Evolutionary conservation across 2,888 invertebrate genomes (phyloP).

Genomic region (Meandrusa payeni): DNA sequence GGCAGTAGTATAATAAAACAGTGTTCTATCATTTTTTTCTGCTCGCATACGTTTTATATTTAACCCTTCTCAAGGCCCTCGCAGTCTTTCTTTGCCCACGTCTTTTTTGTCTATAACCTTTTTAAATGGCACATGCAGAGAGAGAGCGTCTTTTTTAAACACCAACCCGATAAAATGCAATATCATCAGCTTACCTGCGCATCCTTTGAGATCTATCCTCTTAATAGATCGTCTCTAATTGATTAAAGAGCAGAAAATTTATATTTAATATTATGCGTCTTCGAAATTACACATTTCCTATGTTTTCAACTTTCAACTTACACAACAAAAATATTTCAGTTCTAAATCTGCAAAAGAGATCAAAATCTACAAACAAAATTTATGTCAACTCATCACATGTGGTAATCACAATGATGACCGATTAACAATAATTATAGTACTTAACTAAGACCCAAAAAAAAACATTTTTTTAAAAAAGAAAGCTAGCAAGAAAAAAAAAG

Average conservation of each 20-base stretch:
- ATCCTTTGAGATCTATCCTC: constrained; percentile 55
- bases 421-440: too few species aligned
- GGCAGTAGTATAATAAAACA: constrained; percentile 43
- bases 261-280: too few species aligned
- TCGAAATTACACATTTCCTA: too few species aligned
- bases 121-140: constrained; percentile 80
- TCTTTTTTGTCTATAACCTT: constrained; percentile 66
- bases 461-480: too few species aligned
- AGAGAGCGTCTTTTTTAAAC: constrained; percentile 62
- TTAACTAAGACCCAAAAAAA: too few species aligned
- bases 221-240: constrained; percentile 72
- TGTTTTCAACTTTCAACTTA: too few species aligned
- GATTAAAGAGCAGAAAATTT: constrained; percentile 43
- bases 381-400: too few species aligned
- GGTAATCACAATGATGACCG: too few species aligned
- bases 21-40: constrained; percentile 62
- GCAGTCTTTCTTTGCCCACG: constrained; percentile 70
- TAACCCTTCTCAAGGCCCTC: constrained; percentile 72
- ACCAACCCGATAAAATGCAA: constrained; percentile 70
- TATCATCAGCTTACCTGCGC: constrained; percentile 75
- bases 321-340: too few species aligned
- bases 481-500: too few species aligned
- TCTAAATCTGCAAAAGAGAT: too few species aligned
- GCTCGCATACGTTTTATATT: constrained; percentile 56
- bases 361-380: too few species aligned